Percentiles rank a stretch among this genome's conserved stretches.
Conservation (phyloP, 2,888 invertebrate species). For the Lissonota sp. region DNA sequence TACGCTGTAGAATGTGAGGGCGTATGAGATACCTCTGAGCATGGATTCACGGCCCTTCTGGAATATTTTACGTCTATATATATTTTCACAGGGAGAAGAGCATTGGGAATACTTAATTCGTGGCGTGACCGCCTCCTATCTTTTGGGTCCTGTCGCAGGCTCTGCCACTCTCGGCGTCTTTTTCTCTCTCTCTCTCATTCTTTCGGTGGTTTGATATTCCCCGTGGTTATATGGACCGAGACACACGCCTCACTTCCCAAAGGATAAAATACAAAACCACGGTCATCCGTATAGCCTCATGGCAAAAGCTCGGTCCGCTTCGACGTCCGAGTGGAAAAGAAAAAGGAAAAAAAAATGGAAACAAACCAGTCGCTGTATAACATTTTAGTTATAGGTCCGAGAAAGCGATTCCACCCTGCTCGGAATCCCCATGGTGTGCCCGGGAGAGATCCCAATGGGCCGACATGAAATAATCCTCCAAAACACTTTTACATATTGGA, state of each 20-base stretch:
- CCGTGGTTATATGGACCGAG: background rate
- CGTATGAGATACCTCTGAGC: background rate
- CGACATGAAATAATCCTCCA: slow-evolving; percentile 68
- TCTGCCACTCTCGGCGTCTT: no score
- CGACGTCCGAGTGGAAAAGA: no score
- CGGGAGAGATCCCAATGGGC: slow-evolving; percentile 58
- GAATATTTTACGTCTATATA: background rate
- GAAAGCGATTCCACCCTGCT: slow-evolving; percentile 36
- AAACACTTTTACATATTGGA: slow-evolving; percentile 71
- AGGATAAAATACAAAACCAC: slow-evolving; percentile 14
- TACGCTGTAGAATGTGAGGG: no score
- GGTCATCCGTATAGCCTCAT: background rate
- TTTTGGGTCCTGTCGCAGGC: slow-evolving; percentile 1
- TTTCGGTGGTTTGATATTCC: background rate
- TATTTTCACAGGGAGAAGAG: background rate
- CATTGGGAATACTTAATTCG: slow-evolving; percentile 74
- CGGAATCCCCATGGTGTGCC: slow-evolving; percentile 46
- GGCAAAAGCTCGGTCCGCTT: background rate
- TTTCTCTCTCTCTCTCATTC: background rate
- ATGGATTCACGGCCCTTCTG: background rate
- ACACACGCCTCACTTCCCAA: slow-evolving; percentile 1
- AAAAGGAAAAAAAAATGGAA: no score
- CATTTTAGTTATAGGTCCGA: background rate
- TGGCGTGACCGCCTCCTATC: slow-evolving; percentile 71
- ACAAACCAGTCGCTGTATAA: no score